These are phyloP conservation scores for Liposcelis brunnea DNA, from an alignment of 2,888 invertebrate genomes.

Conservation along the genomic window DNA sequence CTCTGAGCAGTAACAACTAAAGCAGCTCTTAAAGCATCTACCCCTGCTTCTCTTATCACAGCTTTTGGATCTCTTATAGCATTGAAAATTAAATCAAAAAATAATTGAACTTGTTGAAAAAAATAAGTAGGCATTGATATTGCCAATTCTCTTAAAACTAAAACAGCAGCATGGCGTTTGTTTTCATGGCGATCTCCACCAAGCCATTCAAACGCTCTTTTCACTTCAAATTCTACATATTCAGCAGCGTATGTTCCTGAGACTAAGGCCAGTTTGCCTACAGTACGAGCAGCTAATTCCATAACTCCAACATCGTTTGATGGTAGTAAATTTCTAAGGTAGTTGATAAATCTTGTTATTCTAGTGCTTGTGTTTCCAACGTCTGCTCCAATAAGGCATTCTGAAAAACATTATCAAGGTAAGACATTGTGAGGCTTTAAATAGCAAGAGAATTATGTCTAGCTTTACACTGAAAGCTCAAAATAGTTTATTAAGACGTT, in stretches of 20 bases:
- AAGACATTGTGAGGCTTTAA: no score
- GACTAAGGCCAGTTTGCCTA: conserved; percentile 79
- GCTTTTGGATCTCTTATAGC: conserved; percentile 84
- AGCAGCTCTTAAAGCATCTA: conserved; percentile 86
- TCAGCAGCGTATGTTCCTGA: conserved; percentile 89
- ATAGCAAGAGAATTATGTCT: no score
- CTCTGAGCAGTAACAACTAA: conserved; percentile 88
- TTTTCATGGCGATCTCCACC: conserved; percentile 80
- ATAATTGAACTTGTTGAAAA: conserved; percentile 82
- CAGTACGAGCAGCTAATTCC: conserved; percentile 90
- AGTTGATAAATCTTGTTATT: conserved; percentile 83
- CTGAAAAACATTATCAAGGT: conserved; percentile 43
- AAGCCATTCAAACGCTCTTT: conserved; percentile 89
- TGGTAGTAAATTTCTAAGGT: conserved; percentile 73
- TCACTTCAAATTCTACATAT: conserved; percentile 96
- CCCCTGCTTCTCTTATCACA: conserved; percentile 80
- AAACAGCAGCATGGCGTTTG: conserved; percentile 78
- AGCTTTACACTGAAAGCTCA: no score
- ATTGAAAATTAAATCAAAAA: conserved; percentile 85
- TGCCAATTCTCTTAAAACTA: conserved; percentile 84
- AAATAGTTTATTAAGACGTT: no score
- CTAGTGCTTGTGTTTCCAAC: conserved; percentile 80
- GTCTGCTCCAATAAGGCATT: conserved; percentile 84
- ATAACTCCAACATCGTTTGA: conserved; percentile 84
- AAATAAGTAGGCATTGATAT: conserved; percentile 94